phyloP scores from a whole-genome alignment of 1,140 invertebrate genomes.

The Whitmania pigra region DNA sequence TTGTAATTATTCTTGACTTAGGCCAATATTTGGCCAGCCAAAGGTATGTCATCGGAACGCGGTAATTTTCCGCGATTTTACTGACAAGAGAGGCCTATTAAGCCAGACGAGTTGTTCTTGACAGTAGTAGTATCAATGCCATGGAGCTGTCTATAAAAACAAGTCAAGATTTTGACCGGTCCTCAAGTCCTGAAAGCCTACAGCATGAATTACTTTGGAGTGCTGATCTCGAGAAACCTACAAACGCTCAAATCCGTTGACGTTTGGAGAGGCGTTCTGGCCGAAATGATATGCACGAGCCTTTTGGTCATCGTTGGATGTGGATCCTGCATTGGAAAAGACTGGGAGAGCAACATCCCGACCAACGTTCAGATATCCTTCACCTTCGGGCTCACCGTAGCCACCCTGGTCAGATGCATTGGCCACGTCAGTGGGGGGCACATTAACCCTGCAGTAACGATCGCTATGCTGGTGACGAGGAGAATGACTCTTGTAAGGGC shows the following conservation, averaged over 20 bases:
- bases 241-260: conserved; percentile 43
- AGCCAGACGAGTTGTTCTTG: too few relatives aligned
- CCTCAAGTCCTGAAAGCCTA: too few relatives aligned
- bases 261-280: conserved; percentile 74
- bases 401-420: conserved; percentile 44
- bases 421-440: too few relatives aligned
- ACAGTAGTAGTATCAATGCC: too few relatives aligned
- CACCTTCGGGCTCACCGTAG: conserved; percentile 36
- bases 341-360: conserved; percentile 49
- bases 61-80: too few relatives aligned
- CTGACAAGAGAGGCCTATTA: too few relatives aligned
- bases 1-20: too few relatives aligned
- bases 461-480: conserved; percentile 48
- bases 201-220: too few relatives aligned
- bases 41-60: too few relatives aligned
- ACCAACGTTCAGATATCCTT: conserved; percentile 50
- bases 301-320: conserved; percentile 21
- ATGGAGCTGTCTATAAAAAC: too few relatives aligned
- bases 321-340: conserved; percentile 45
- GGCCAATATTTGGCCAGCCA: too few relatives aligned
- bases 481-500: conserved; percentile 34
- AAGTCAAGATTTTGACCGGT: too few relatives aligned
- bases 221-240: background rate
- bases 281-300: conserved; percentile 47
- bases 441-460: conserved; percentile 75